These are phyloP conservation scores for Eupithecia insigniata DNA, from an alignment of 2,888 invertebrate genomes.

Conservation along the genomic window DNA sequence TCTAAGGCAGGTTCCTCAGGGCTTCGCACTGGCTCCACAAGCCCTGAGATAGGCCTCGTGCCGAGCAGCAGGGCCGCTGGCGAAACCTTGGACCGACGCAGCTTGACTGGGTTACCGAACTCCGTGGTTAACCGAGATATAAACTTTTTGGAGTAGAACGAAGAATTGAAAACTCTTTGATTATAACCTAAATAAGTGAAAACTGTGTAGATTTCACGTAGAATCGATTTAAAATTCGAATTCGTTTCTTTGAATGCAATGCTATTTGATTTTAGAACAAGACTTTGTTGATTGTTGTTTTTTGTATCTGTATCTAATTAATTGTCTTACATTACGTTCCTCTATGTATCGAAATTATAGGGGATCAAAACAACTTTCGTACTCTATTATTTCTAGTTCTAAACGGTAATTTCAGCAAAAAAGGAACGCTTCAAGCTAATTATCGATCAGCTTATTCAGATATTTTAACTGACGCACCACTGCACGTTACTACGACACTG, in stretches of 20 bases:
- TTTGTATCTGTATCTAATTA: background rate
- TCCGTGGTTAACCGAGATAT: conserved; percentile 36
- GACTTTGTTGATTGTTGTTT: background rate
- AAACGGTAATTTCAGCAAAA: background rate
- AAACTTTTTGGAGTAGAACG: conserved; percentile 22
- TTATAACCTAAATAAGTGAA: conserved; percentile 1
- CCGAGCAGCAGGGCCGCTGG: conserved; percentile 84
- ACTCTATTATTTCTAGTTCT: background rate
- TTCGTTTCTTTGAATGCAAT: conserved; percentile 13
- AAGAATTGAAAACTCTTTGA: conserved; percentile 12
- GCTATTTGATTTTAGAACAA: background rate
- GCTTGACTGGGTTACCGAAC: conserved; percentile 62
- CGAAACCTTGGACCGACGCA: conserved; percentile 79
- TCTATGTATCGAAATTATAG: background rate
- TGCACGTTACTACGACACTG: conserved; percentile 54
- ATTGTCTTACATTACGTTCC: background rate
- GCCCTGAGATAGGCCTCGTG: conserved; percentile 81
- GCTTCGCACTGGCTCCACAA: conserved; percentile 77
- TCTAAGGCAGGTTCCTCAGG: conserved; percentile 80
- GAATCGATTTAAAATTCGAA: conserved; percentile 13
- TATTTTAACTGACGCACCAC: conserved; percentile 50
- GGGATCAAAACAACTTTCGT: background rate
- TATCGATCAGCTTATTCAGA: conserved; percentile 42
- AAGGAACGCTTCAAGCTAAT: conserved; percentile 36
- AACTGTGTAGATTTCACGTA: conserved; percentile 4